Conservation (phyloP, 92 coral and sea anemone genomes). For the Paramuricea clavata region DNA sequence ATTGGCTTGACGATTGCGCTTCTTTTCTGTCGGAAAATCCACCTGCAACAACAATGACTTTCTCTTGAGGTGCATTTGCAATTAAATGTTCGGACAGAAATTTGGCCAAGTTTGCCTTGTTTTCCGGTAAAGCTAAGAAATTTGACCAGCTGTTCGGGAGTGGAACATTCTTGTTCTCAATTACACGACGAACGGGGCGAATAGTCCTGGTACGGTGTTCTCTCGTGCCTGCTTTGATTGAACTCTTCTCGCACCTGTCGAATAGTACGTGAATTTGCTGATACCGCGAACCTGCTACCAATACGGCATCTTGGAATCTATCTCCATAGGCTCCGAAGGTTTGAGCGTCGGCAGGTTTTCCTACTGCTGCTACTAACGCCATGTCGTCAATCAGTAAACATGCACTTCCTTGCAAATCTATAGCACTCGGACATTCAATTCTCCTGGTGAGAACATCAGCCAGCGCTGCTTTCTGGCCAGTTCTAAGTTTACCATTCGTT, state of each 20-base stretch:
- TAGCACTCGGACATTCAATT: slow-evolving; percentile 55
- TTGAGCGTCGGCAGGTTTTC: slow-evolving; percentile 57
- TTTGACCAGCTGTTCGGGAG: slow-evolving; percentile 71
- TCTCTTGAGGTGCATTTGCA: no score
- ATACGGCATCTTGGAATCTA: neutral
- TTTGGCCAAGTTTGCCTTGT: slow-evolving; percentile 79
- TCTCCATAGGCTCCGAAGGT: slow-evolving; percentile 65
- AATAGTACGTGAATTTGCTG: slow-evolving; percentile 63
- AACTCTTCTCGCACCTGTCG: slow-evolving; percentile 32
- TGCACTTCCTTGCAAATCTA: slow-evolving; percentile 44
- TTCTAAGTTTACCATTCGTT: slow-evolving; percentile 68
- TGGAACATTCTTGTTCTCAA: slow-evolving; percentile 41
- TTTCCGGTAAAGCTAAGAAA: slow-evolving; percentile 71
- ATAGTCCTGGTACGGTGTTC: neutral
- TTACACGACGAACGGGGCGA: slow-evolving; percentile 30
- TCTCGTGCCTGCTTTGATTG: slow-evolving; percentile 49
- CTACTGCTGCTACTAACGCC: slow-evolving; percentile 34
- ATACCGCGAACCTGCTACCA: slow-evolving; percentile 62
- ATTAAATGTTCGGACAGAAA: no score
- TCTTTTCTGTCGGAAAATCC: slow-evolving; percentile 62
- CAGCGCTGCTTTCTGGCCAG: slow-evolving; percentile 69
- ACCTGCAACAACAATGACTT: no score
- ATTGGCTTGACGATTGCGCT: slow-evolving; percentile 54
- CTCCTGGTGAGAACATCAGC: slow-evolving; percentile 64
- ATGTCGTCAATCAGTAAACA: slow-evolving; percentile 65